phyloP scores from a whole-genome alignment of 1,140 invertebrate species.

The Colletes latitarsis region DNA sequence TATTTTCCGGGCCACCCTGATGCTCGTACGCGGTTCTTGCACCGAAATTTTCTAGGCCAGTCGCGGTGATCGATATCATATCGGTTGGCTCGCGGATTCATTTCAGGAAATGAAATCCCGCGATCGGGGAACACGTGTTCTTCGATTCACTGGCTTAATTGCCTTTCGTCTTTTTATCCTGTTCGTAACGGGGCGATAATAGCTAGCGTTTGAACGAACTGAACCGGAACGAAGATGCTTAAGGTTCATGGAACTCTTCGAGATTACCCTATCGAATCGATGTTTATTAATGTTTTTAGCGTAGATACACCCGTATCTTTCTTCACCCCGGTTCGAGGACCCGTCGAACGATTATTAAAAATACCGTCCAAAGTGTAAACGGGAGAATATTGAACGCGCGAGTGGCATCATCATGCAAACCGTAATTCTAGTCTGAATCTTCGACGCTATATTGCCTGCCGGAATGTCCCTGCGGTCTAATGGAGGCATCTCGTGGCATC shows the following conservation, averaged over 20 bases:
- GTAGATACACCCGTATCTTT: too few relatives aligned
- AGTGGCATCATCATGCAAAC: conserved; percentile 63
- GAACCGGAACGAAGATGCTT: background rate
- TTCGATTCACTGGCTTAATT: conserved; percentile 40
- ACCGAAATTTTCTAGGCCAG: conserved; percentile 50
- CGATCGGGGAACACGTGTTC: conserved; percentile 30
- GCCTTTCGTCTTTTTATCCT: conserved; percentile 11
- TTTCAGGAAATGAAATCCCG: conserved; percentile 55
- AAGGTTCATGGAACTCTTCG: background rate
- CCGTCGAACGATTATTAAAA: too few relatives aligned
- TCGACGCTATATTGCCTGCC: conserved; percentile 71
- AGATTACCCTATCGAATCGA: background rate
- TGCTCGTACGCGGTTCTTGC: background rate
- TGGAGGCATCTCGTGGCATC: conserved; percentile 74
- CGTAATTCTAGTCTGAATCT: conserved; percentile 72
- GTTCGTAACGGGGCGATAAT: conserved; percentile 8
- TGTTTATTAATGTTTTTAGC: background rate
- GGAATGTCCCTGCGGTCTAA: conserved; percentile 76
- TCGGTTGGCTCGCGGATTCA: conserved; percentile 54
- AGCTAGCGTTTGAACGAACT: background rate
- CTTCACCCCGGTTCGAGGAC: background rate
- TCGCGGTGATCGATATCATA: conserved; percentile 56
- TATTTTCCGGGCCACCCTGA: too few relatives aligned
- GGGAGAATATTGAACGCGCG: conserved; percentile 34
- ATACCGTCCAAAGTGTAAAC: too few relatives aligned